Conservation (phyloP, 2,888 invertebrate genomes). For the Carpatolechia fugitivella region DNA sequence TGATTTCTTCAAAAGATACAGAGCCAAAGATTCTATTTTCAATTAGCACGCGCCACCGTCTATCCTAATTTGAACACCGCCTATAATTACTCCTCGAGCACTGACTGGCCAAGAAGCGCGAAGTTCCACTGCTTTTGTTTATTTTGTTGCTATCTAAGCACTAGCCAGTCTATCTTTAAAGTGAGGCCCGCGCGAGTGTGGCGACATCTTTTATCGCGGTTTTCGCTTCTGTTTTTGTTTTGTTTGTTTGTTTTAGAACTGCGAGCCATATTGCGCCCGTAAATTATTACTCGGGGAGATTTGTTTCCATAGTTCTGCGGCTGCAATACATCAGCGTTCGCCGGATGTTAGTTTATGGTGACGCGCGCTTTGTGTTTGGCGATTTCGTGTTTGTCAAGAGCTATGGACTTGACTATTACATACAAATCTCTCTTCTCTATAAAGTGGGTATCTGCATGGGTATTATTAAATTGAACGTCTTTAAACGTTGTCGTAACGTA, state of each 20-base stretch:
- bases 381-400: conserved; percentile 60
- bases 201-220: conserved; percentile 73
- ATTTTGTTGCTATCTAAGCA: conserved; percentile 56
- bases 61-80: conserved; percentile 70
- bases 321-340: conserved; percentile 71
- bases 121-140: conserved; percentile 47
- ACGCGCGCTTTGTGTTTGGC: conserved; percentile 64
- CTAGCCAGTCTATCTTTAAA: conserved; percentile 62
- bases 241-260: conserved; percentile 66
- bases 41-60: conserved; percentile 62
- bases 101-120: conserved; percentile 53
- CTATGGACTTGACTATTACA: conserved; percentile 44
- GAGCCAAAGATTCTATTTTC: conserved; percentile 68
- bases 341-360: conserved; percentile 75
- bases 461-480: neutral
- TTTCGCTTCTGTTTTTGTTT: conserved; percentile 65
- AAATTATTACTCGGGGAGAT: conserved; percentile 74
- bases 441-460: no score
- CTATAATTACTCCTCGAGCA: conserved; percentile 65
- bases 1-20: conserved; percentile 44
- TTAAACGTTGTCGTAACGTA: neutral
- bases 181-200: conserved; percentile 53
- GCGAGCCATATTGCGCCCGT: conserved; percentile 70
- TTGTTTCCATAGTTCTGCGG: conserved; percentile 76
- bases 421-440: conserved; percentile 5